Conservation (phyloP, 2,113 vertebrate genomes). For the Aegotheles bennettii region DNA sequence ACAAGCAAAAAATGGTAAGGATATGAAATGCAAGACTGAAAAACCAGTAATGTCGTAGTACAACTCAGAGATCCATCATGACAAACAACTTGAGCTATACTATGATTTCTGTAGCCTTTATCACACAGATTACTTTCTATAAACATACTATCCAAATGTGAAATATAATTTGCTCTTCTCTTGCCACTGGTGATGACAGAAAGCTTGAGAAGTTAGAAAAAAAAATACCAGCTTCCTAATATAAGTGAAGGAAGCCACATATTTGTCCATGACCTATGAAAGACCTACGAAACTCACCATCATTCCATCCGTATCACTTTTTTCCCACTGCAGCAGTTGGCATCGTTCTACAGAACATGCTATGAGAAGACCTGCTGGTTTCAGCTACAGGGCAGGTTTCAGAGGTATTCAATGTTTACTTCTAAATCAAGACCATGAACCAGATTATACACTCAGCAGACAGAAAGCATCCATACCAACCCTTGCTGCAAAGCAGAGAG, state of each 20-base stretch:
- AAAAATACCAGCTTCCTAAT: background rate
- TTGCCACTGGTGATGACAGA: background rate
- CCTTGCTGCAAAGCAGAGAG: background rate
- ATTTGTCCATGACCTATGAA: background rate
- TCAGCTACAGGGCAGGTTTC: background rate
- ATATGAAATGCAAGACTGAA: background rate
- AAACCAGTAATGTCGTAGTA: background rate
- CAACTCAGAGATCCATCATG: background rate
- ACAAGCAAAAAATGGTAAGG: constrained; percentile 1
- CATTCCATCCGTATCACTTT: background rate
- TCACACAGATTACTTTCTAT: background rate
- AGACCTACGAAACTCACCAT: background rate
- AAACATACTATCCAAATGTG: background rate
- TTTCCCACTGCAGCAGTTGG: background rate
- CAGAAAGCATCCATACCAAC: background rate
- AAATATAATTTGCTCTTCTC: background rate
- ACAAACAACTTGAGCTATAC: background rate
- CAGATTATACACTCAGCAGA: background rate
- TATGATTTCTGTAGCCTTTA: background rate
- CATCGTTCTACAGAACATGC: background rate
- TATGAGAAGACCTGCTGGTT: background rate
- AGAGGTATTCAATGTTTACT: background rate
- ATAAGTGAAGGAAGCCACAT: background rate
- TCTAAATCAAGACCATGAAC: background rate
- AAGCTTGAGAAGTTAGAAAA: background rate